Base-by-base conservation (phyloP, 1,140 invertebrate species). In the Drosophila elegans region DNA sequence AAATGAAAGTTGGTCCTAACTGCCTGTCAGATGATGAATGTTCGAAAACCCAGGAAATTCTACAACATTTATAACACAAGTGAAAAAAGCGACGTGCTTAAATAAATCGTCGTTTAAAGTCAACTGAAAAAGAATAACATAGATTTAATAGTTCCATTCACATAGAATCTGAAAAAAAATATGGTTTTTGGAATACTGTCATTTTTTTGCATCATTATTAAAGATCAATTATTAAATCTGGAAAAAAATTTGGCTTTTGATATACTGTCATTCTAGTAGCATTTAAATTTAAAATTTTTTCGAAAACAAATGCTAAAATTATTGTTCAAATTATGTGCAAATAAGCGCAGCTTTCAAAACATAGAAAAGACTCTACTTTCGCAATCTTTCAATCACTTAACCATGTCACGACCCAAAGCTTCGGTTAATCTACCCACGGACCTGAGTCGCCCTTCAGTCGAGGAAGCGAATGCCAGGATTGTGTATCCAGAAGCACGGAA, bases 401-500 rank as follows among this genome's bases (percentile, higher is more conserved):
- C 21, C 3, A 69, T 71, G 67, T 39, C 29, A 2, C n/a, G 12
- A 1, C 16, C 64, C 2, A 5, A 11, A 5, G 34, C 10, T 0
- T 27, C 21, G 27, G 12, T 56, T 1, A 21, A 16, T 41, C n/a
- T 3, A 3, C 51, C 51, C 2, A 6, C 36, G 16, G 36, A 16
- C 21, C 3, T 69, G 0, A 48, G 21, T 10, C 16, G 5, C 3
- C 21, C 25, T 7, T 4, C 4, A 12, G 42, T 5, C 6, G 34
- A 38, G 34, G 42, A 10, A 1, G 2, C 1, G 1, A 13, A 21
- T 16, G 4, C 7, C 0, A 29, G 49, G 34, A 25, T 44, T 9
- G 2, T 4, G n/a, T 99, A 98, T 93, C 98, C 98, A 1, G 92
- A 94, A 59, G 95, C 95, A 49, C 93, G 95, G 59, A 94, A 97